Conservation (phyloP, 2,797 vertebrate genomes). For the Chloroceryle amazona region DNA sequence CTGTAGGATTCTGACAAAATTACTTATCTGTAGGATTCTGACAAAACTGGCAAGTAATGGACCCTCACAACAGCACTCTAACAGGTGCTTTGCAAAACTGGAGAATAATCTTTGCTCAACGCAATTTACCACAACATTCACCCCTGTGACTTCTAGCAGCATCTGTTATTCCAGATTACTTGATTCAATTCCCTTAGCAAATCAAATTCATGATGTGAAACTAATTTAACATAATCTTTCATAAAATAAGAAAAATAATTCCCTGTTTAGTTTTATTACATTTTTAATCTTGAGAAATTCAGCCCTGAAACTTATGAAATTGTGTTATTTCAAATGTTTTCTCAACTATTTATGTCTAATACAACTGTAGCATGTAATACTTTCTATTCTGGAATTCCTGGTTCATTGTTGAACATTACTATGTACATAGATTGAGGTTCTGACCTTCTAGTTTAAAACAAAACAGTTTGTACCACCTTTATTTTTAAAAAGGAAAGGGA, state of each 20-base stretch:
- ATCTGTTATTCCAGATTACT: background rate
- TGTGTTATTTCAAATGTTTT: background rate
- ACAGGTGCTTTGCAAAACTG: background rate
- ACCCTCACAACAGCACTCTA: background rate
- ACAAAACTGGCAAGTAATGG: background rate
- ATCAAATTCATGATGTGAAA: background rate
- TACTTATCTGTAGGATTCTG: background rate
- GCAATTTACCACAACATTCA: background rate
- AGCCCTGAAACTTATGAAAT: background rate
- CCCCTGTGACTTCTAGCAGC: background rate
- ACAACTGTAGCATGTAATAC: background rate
- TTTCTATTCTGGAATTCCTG: background rate
- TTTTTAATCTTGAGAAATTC: slow-evolving; percentile 1
- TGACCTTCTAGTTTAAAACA: background rate
- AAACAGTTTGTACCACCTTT: background rate
- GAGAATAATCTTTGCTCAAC: background rate
- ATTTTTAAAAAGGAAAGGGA: background rate
- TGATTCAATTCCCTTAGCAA: background rate
- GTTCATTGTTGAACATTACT: background rate
- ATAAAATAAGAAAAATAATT: background rate
- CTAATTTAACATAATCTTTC: background rate
- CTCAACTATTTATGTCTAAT: background rate
- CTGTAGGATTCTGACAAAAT: background rate
- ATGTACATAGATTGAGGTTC: background rate
- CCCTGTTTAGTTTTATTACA: background rate